Evolutionary conservation across 2,888 invertebrate species (phyloP), one percentile per base, ranked within the genome.

Genomic region (Conops quadrifasciatus): DNA sequence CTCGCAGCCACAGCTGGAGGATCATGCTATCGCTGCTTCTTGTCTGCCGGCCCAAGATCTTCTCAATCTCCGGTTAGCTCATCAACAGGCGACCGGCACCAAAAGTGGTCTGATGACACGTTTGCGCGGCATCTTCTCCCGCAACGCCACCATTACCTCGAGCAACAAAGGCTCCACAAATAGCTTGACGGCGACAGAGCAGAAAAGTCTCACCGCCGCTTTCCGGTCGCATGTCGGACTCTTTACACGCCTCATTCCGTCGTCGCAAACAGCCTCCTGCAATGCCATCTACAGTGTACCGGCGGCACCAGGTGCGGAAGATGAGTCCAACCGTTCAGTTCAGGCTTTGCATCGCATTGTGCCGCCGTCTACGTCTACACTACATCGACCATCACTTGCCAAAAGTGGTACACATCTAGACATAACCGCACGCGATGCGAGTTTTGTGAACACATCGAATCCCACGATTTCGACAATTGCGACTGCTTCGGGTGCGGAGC

Each of bases 141-240:
- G 90, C 79, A 88, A 90, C 78, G 89, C 91, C 0, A 87, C 88
- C 3, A 87, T 88, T 19, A 49, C 49, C 49, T n/a, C 49, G 49
- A 91, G 91, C 79, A 88, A 91, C 73, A 91, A 91, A 82, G 91
- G 91, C 0, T 91, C 92, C 0, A 80, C 81, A 0, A 79, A 79
- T 43, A 84, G 84, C 62, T 72, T 84, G 80, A 89, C 91, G 0
- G n/a, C 84, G 80, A 89, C 91, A 4, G 91, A 91, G 79, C 83
- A 82, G 66, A 91, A 88, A 0, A 89, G 89, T 0, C 87, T 88
- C 11, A 91, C 91, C 9, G 89, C 91, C 4, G 92, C 92, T 3
- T 84, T 92, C n/a, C 90, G 89, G 80, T 89, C 90, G 79, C 92
- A 92, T 78, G 91, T 92, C 80, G 92, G 91, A 0, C 89, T 92